These are phyloP conservation scores for Malurus melanocephalus DNA, from an alignment of 2,113 vertebrate genomes.

Conservation along the genomic window DNA sequence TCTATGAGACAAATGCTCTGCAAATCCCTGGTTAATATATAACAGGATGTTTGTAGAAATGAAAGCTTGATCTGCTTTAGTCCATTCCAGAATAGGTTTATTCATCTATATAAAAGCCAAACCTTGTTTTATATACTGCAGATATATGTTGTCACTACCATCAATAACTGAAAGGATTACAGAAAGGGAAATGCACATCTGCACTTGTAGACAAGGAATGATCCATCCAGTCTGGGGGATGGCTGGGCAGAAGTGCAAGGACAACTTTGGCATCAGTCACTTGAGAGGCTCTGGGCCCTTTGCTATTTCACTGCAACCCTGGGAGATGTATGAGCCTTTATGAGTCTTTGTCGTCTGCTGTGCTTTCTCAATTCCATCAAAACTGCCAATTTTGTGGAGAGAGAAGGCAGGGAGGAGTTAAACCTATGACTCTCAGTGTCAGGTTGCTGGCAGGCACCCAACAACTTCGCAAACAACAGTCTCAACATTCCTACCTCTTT, in stretches of 20 bases:
- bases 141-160: background rate
- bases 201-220: background rate
- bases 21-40: background rate
- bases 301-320: background rate
- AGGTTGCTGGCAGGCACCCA: background rate
- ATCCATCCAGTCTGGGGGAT: accelerated
- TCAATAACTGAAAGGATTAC: background rate
- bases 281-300: background rate
- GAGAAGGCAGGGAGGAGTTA: background rate
- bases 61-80: background rate
- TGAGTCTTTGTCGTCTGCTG: background rate
- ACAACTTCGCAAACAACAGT: background rate
- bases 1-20: background rate
- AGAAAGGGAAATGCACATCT: background rate
- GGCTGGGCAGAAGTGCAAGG: background rate
- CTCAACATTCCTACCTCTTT: background rate
- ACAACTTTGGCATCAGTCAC: background rate
- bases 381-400: background rate
- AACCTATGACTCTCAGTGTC: accelerated
- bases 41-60: background rate
- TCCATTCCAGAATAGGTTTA: background rate
- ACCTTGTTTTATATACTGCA: background rate
- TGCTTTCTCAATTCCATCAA: background rate
- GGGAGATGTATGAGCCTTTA: background rate
- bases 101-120: background rate